Percentiles rank a stretch among this genome's conserved stretches.
Conservation (phyloP, 2,797 vertebrate species). For the Pangasius mekongensis region DNA sequence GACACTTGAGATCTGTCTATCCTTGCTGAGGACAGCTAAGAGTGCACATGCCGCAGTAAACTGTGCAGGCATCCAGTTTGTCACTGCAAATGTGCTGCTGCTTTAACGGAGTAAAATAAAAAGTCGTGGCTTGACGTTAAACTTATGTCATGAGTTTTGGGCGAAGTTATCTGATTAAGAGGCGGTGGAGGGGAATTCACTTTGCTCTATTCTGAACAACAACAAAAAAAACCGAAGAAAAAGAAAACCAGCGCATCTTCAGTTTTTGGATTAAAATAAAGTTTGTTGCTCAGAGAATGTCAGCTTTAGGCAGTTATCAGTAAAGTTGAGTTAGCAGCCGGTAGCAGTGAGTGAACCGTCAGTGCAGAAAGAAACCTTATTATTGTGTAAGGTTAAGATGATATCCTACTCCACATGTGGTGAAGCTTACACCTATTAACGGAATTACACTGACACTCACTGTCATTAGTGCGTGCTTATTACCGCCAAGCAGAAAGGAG, state of each 20-base stretch:
- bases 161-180: not conserved
- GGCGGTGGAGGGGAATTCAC: not conserved
- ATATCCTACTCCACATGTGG: not conserved
- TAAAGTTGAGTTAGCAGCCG: not conserved
- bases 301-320: not conserved
- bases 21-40: not conserved
- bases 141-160: slow-evolving; percentile 6
- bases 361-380: too few species aligned
- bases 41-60: not conserved
- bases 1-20: not conserved
- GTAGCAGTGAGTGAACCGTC: not conserved
- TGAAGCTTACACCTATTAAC: not conserved
- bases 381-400: not conserved
- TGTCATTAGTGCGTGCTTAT: not conserved
- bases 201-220: not conserved
- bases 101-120: not conserved
- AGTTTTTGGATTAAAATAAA: not conserved
- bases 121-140: not conserved
- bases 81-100: not conserved
- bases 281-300: not conserved
- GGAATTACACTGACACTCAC: not conserved
- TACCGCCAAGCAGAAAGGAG: not conserved
- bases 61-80: not conserved
- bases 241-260: not conserved
- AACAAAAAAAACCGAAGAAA: not conserved